Evolutionary conservation across 2,888 invertebrate genomes (phyloP), one percentile per base, ranked within the genome.

Genomic region (Aspidiotus rigidus): DNA sequence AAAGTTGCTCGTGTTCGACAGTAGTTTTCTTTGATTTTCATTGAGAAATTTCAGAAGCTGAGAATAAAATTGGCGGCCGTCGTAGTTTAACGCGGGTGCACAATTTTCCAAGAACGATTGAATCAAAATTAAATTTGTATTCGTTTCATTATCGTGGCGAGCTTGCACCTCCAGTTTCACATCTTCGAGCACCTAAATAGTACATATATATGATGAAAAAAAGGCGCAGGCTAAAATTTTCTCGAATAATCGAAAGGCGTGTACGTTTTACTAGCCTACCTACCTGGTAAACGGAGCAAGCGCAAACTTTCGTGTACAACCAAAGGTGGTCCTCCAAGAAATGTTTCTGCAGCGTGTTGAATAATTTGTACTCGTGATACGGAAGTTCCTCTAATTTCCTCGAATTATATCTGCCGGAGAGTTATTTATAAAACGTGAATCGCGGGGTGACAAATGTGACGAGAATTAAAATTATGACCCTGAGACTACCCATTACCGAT

Each of bases 311-410:
- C 74, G 89, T 86, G 74, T 85, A 84, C 54, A 92, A 83, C 90
- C 91, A 93, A 73, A 84, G 83, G 42, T 87, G 81, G 76, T 89
- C 86, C 67, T 86, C 86, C 76, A 92, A 84, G 77, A 86, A 89
- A 16, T 82, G 81, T 64, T 85, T 85, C 73, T 83, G 83, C 70
- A 88, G 83, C 73, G 86, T 83, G 74, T 83, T 79, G 74, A 81
- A 77, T 1, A 81, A 80, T 59, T 82, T 79, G 73, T 83, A 77
- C 28, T 85, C 83, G 77, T 86, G 83, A 79, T 84, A 89, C 60
- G 93, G 91, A 62, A 92, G 81, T 78, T 93, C 92, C 77, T 89
- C 88, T 72, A 90, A 82, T 79, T 88, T 89, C 75, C 92, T 81
- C 62, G 85, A 82, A 79, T 92, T 91, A 79, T 86, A 89, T 77